Evolutionary conservation across 2,113 vertebrate genomes (phyloP).

Genomic region (Microcebus jonahi): DNA sequence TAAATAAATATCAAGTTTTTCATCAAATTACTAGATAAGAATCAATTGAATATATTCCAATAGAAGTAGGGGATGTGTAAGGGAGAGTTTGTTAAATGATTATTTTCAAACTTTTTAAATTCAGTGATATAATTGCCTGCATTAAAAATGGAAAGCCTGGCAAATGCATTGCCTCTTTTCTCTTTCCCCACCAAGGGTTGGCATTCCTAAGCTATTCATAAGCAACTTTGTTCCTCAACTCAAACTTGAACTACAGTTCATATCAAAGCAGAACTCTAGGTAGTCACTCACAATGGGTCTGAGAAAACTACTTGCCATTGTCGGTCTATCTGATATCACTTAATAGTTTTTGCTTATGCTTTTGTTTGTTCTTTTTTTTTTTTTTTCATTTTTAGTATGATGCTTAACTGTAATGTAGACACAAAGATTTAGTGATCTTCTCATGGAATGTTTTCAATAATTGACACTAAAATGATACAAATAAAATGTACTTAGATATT

Average conservation of each 20-base stretch:
- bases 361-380: background rate
- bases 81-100: background rate
- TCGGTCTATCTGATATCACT: background rate
- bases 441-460: background rate
- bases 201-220: background rate
- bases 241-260: background rate
- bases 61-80: background rate
- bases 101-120: background rate
- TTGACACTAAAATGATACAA: background rate
- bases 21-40: background rate
- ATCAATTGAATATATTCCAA: background rate
- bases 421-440: background rate
- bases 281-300: background rate
- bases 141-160: background rate
- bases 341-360: background rate
- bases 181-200: background rate
- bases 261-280: background rate
- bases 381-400: background rate
- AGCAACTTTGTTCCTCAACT: background rate
- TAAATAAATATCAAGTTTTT: background rate
- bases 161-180: background rate
- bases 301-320: background rate
- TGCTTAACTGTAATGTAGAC: background rate
- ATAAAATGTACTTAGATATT: background rate
- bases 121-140: background rate